phyloP scores from a whole-genome alignment of 2,113 vertebrate species.

The Chaetodon auriga region DNA sequence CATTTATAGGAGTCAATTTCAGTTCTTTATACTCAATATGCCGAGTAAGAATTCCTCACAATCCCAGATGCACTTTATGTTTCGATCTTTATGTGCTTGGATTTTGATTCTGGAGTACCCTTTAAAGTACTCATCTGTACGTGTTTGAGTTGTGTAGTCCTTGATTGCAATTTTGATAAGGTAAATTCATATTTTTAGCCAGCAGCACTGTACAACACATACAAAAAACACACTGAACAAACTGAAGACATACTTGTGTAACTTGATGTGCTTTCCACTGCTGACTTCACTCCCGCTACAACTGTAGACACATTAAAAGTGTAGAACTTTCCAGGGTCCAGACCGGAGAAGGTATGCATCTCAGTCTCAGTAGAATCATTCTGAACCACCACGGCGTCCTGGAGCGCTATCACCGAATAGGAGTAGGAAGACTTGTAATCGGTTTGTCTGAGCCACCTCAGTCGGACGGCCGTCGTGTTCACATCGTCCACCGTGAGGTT shows the following conservation, averaged over 20 bases:
- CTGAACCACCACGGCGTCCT: fast-evolving
- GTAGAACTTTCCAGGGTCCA: constrained; percentile 56
- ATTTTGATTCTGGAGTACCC: no score
- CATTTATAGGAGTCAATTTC: no score
- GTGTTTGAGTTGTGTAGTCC: no score
- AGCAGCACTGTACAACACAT: neutral
- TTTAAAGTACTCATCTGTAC: no score
- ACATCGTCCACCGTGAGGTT: neutral
- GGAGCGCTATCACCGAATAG: constrained; percentile 46
- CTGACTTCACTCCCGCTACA: constrained; percentile 44
- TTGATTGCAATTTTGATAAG: no score
- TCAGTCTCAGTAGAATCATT: neutral
- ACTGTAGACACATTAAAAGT: constrained; percentile 50
- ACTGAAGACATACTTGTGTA: constrained; percentile 62
- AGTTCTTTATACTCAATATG: no score
- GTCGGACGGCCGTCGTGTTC: constrained; percentile 37
- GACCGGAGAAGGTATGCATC: constrained; percentile 5
- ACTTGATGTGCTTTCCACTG: fast-evolving
- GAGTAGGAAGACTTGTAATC: constrained; percentile 55
- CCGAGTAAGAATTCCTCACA: no score
- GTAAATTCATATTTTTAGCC: neutral
- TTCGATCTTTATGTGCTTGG: no score
- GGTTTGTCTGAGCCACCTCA: constrained; percentile 55
- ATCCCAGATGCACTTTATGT: no score
- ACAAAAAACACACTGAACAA: neutral